These are phyloP conservation scores for Callipepla squamata DNA, from an alignment of 2,113 vertebrate genomes.

Conservation along the genomic window DNA sequence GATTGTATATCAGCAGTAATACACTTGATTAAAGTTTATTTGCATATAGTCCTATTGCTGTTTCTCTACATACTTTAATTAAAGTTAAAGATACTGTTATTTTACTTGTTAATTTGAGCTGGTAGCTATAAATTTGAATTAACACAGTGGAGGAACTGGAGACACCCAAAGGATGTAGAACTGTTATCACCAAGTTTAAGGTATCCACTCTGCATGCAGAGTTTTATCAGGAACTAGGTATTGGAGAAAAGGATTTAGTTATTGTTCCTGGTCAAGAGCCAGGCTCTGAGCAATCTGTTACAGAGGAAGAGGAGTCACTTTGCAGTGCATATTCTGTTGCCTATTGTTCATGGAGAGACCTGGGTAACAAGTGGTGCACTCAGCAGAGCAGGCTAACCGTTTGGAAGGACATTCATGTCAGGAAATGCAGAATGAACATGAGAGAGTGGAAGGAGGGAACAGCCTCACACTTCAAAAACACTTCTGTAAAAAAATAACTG, in stretches of 20 bases:
- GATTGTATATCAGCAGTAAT: background rate
- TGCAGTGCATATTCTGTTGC: background rate
- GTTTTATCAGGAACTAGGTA: background rate
- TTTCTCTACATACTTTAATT: background rate
- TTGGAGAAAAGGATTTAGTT: background rate
- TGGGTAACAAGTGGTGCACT: background rate
- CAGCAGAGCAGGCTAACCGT: background rate
- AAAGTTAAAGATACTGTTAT: background rate
- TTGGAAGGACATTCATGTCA: background rate
- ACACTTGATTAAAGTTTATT: background rate
- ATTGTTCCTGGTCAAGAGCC: background rate
- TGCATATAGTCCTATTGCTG: background rate
- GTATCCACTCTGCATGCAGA: background rate
- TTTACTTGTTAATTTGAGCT: background rate
- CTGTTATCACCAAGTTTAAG: accelerated
- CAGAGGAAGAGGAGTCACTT: background rate
- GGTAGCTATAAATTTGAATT: background rate
- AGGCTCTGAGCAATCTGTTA: background rate
- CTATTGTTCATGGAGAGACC: background rate
- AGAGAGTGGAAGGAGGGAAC: background rate
- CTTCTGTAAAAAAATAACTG: background rate
- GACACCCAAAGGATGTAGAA: background rate
- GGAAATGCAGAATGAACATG: background rate
- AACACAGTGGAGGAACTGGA: background rate
- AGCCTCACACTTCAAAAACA: background rate